These are phyloP conservation scores for Polypterus bichir DNA, from an alignment of 2,113 vertebrate species.

Conservation along the genomic window DNA sequence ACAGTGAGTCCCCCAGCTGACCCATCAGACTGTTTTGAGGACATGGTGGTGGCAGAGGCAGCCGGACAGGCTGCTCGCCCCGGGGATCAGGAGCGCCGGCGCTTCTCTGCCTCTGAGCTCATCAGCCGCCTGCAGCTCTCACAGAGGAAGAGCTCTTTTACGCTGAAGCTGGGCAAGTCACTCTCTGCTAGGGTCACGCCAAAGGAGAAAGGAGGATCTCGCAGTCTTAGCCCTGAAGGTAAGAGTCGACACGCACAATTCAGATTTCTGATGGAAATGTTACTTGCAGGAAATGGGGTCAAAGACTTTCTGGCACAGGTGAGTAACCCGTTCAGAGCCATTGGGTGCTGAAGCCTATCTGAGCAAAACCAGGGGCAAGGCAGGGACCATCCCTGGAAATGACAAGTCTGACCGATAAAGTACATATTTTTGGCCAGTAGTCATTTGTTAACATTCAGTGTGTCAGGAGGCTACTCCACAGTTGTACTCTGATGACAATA, in stretches of 20 bases:
- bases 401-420: no score
- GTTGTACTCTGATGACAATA: no score
- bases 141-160: constrained; percentile 61
- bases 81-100: constrained; percentile 57
- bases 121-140: constrained; percentile 73
- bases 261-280: no score
- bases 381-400: no score
- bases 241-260: constrained; percentile 36
- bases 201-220: constrained; percentile 33
- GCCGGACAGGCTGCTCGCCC: constrained; percentile 16
- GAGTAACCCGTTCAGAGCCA: no score
- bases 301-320: neutral
- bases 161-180: constrained; percentile 65
- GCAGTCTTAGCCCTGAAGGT: constrained; percentile 34
- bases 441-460: no score
- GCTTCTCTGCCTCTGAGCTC: constrained; percentile 78
- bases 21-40: constrained; percentile 7
- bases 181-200: constrained; percentile 52
- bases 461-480: no score
- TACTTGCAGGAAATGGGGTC: neutral
- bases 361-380: no score
- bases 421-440: no score
- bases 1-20: neutral
- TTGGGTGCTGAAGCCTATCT: no score
- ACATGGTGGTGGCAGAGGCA: constrained; percentile 13